phyloP scores from a whole-genome alignment of 2,797 vertebrate genomes.

The Acrocephalus scirpaceus region DNA sequence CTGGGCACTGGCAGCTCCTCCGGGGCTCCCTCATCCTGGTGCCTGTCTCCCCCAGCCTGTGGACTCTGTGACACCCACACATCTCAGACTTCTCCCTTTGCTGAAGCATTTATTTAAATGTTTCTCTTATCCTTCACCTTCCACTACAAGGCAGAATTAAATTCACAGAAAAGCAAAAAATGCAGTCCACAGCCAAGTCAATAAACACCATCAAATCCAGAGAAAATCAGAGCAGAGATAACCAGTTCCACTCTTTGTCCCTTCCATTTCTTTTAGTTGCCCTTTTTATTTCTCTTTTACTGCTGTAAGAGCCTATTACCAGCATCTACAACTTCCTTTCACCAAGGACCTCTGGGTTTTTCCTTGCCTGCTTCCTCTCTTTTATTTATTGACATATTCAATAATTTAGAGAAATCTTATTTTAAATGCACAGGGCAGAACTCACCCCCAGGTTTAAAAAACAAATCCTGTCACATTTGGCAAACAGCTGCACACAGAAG shows the following conservation, averaged over 20 bases:
- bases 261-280: not conserved
- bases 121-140: not conserved
- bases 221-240: not conserved
- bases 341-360: conserved; percentile 58
- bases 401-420: conserved; percentile 67
- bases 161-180: not conserved
- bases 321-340: conserved; percentile 33
- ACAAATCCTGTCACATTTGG: conserved; percentile 40
- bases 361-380: conserved; percentile 30
- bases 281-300: not conserved
- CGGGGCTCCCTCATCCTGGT: accelerated
- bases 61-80: not conserved
- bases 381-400: conserved; percentile 63
- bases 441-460: conserved; percentile 62
- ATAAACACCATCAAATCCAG: not conserved
- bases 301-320: not conserved
- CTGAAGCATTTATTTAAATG: not conserved
- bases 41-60: accelerated
- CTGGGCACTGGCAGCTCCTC: not conserved
- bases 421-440: conserved; percentile 62
- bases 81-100: not conserved
- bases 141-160: not conserved
- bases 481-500: conserved; percentile 29
- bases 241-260: not conserved
- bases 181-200: not conserved